A percentile compares a stretch with the other conserved stretches of the same genome.
phyloP scores from a whole-genome alignment of 2,113 vertebrate genomes.

The Maccullochella peelii region DNA sequence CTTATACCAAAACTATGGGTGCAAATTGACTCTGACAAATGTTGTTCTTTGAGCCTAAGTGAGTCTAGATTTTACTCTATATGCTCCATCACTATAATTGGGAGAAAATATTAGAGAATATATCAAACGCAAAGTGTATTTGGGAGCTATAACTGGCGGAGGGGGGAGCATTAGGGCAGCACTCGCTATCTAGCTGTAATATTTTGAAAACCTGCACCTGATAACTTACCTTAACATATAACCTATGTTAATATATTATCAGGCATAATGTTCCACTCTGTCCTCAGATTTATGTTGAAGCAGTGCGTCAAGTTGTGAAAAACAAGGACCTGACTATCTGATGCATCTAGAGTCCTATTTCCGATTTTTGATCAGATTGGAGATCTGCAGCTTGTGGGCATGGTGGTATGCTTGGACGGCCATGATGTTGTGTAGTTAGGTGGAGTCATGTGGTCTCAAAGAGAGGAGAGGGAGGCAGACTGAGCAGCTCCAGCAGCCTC shows the following conservation, averaged over 20 bases:
- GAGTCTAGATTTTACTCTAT: background rate
- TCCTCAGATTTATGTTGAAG: background rate
- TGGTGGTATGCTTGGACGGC: background rate
- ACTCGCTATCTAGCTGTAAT: too few species aligned
- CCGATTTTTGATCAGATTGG: background rate
- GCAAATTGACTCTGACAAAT: background rate
- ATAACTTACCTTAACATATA: background rate
- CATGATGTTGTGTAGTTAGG: constrained; percentile 16
- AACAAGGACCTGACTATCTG: background rate
- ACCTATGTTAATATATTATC: background rate
- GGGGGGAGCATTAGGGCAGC: background rate
- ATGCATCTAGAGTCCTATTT: background rate
- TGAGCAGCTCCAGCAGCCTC: constrained; percentile 59
- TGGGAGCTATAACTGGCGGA: background rate
- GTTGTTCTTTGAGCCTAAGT: background rate
- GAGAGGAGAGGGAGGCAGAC: constrained; percentile 24
- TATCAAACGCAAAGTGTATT: background rate
- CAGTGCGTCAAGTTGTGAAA: background rate
- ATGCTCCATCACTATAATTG: background rate
- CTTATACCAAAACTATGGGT: background rate
- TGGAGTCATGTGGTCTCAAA: constrained; percentile 51
- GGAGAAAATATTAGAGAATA: background rate
- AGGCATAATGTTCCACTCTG: background rate
- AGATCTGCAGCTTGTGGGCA: background rate
- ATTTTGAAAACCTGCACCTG: background rate